These are phyloP conservation scores for Venturia canescens DNA, from an alignment of 1,140 invertebrate species.

Conservation along the genomic window DNA sequence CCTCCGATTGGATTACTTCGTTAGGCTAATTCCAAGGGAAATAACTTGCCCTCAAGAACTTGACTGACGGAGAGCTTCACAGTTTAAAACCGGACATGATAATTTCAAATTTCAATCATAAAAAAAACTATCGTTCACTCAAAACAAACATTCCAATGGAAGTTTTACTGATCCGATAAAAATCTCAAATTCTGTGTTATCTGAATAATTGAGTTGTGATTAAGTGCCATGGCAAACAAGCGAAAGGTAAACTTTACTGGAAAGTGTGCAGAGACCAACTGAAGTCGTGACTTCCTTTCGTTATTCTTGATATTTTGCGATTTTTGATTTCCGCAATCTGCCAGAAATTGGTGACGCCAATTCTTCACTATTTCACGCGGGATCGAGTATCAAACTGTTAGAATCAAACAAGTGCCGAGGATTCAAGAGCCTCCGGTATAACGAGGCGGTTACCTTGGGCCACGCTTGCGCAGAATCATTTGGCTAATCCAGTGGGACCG, in stretches of 20 bases:
- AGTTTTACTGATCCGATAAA: too few species aligned
- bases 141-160: too few species aligned
- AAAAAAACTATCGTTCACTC: too few species aligned
- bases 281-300: neutral
- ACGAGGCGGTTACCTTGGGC: neutral
- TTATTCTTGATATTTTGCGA: neutral
- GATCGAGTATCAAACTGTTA: slow-evolving; percentile 5
- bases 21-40: too few species aligned
- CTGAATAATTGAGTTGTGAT: neutral
- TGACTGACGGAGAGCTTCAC: too few species aligned
- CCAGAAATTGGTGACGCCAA: neutral
- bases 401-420: neutral
- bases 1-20: too few species aligned
- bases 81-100: too few species aligned
- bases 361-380: slow-evolving; percentile 4
- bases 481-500: neutral
- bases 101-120: too few species aligned
- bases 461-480: slow-evolving; percentile 13
- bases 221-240: neutral
- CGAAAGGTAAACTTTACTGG: neutral
- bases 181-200: too few species aligned
- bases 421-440: neutral
- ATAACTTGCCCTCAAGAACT: too few species aligned
- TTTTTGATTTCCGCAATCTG: neutral
- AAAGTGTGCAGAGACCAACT: neutral